Evolutionary conservation across 2,888 invertebrate species (phyloP).

Genomic region (Drosophila atripex): DNA sequence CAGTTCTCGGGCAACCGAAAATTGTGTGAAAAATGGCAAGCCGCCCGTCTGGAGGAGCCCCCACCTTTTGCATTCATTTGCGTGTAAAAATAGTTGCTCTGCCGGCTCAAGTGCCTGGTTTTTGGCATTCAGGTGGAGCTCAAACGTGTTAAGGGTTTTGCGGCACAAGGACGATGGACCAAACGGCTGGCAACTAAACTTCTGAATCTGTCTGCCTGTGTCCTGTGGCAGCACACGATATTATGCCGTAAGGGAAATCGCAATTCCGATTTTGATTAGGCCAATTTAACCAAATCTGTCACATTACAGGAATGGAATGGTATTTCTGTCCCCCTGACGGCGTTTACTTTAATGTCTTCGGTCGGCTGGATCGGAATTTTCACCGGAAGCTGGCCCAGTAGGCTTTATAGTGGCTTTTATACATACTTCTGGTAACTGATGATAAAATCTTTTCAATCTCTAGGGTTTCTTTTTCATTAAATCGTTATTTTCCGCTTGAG

Average conservation of each 20-base stretch:
- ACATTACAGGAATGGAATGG: conserved; percentile 22
- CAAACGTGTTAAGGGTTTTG: conserved; percentile 55
- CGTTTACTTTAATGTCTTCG: conserved; percentile 21
- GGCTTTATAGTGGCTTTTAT: not conserved
- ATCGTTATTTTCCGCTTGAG: not conserved
- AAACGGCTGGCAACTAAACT: not conserved
- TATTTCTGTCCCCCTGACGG: conserved; percentile 15
- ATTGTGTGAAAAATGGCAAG: conserved; percentile 51
- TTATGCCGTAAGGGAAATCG: conserved; percentile 23
- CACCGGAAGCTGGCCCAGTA: not conserved
- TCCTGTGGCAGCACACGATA: conserved; percentile 7
- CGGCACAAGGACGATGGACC: conserved; percentile 7
- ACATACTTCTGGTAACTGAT: not conserved
- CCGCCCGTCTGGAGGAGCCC: conserved; percentile 31
- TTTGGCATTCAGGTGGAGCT: conserved; percentile 31
- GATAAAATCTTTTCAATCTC: not conserved
- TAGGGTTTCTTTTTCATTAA: not conserved
- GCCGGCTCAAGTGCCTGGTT: conserved; percentile 38
- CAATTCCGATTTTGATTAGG: conserved; percentile 45
- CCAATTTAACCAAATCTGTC: conserved; percentile 38
- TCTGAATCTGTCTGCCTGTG: not conserved
- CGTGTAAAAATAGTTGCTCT: conserved; percentile 71
- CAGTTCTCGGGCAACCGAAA: conserved; percentile 37
- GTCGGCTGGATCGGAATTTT: not conserved
- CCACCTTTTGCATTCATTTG: conserved; percentile 64